phyloP scores from a whole-genome alignment of 2,113 vertebrate genomes.

The Gorilla gorilla region DNA sequence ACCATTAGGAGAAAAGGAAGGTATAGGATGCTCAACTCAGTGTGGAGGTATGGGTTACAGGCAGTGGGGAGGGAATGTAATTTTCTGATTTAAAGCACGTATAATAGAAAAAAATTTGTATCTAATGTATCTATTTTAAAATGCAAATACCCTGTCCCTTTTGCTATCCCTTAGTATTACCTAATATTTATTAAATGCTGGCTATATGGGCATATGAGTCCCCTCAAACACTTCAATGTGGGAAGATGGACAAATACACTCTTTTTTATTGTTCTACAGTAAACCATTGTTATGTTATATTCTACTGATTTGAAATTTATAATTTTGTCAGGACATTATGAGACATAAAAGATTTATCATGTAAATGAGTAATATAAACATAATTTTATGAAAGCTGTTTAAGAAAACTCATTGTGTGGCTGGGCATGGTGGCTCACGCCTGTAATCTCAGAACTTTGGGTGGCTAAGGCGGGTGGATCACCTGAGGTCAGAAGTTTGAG shows the following conservation, averaged over 20 bases:
- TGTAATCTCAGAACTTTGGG: no score
- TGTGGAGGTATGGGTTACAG: neutral
- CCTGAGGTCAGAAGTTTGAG: no score
- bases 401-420: neutral
- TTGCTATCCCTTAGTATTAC: neutral
- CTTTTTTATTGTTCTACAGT: neutral
- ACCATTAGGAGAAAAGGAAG: neutral
- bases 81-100: neutral
- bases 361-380: slow-evolving; percentile 1
- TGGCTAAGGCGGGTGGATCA: no score
- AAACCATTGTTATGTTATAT: neutral
- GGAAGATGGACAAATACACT: neutral
- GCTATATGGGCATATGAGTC: no score
- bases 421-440: no score
- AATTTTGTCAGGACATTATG: neutral
- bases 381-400: neutral
- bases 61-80: neutral
- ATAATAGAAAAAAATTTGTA: neutral
- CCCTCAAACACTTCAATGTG: neutral
- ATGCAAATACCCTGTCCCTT: neutral
- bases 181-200: neutral
- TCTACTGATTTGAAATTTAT: slow-evolving; percentile 3
- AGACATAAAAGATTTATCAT: slow-evolving; percentile 19
- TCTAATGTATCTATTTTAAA: neutral
- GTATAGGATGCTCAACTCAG: neutral